Evolutionary conservation across 2,888 invertebrate genomes (phyloP), one percentile per base, ranked within the genome.

Genomic region (Pterobdella sp.): DNA sequence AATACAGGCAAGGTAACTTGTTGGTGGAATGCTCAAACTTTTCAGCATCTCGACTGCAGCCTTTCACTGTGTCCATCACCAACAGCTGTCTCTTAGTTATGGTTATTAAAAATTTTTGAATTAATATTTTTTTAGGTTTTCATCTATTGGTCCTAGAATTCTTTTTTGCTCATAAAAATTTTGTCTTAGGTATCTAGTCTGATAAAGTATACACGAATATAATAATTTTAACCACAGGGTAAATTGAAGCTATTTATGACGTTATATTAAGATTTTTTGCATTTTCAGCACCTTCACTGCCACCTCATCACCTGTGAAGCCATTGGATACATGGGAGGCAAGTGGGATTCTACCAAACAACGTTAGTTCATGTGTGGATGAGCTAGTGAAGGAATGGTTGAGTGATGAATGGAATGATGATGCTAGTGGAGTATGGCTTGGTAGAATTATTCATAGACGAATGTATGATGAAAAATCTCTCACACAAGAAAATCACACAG

Each of bases 301-400:
- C 94, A 95, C 84, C 86, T 95, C 79, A 92, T 91, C n/a, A 91
- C 90, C 81, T 91, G 91, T 79, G 95, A 95, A 86, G 92, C 94
- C 22, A 92, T 92, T 80, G 96, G 96, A n/a, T 96, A 95, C 83
- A 85, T 96, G 70, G 95, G 91, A 70, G 95, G 96, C 1, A 90
- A 90, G 74, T 96, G 95, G 95, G 95, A 95, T 84, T 89, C 92
- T 72, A 92, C 92, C 82, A 88, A 89, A 76, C 94, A 95, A 81
- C 93, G 94, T 94, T 88, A 88, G 90, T 87, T 1, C 31, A 18
- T 67, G 42, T 31, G n/a, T 72, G 34, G 29, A 32, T 64, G 49
- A 14, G n/a, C 26, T 22, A n/a, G 26, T 56, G 60, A 3, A 22
- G 18, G 60, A 14, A 14, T 56, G n/a, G 4, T 26, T 56, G 60